Evolutionary conservation across 2,888 invertebrate species (phyloP).

Genomic region (Conops quadrifasciatus): DNA sequence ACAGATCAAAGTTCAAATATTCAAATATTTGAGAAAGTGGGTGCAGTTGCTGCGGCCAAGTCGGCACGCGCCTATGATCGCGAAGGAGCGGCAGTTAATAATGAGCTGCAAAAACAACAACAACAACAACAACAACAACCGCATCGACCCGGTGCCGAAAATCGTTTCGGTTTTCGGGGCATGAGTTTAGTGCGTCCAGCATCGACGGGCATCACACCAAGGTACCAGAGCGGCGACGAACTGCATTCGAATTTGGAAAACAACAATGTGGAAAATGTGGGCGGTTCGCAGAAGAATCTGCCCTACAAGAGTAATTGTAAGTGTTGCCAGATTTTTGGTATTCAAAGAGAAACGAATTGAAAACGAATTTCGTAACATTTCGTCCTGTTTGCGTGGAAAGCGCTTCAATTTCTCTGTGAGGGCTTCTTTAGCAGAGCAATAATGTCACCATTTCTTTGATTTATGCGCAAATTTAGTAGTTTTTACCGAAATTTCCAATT

Average conservation of each 20-base stretch:
- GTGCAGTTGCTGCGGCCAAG: constrained; percentile 50
- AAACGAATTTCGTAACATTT: neutral
- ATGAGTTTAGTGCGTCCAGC: constrained; percentile 61
- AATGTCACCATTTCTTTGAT: too few relatives aligned
- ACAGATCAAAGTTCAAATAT: constrained; percentile 43
- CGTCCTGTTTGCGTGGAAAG: too few relatives aligned
- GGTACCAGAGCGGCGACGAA: constrained; percentile 71
- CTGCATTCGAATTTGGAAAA: constrained; percentile 64
- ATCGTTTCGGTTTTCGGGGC: constrained; percentile 82
- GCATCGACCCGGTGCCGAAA: constrained; percentile 66
- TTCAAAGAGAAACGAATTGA: neutral
- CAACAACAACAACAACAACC: constrained; percentile 49
- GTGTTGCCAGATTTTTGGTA: constrained; percentile 42
- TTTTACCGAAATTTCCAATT: too few relatives aligned
- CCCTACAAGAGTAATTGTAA: constrained; percentile 54
- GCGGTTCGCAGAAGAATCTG: constrained; percentile 55
- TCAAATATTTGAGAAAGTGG: constrained; percentile 60
- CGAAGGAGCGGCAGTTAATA: constrained; percentile 43
- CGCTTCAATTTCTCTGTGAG: too few relatives aligned
- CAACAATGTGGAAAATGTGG: constrained; percentile 64
- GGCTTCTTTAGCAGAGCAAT: too few relatives aligned
- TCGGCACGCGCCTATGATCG: constrained; percentile 41
- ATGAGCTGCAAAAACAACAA: constrained; percentile 14
- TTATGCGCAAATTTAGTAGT: too few relatives aligned
- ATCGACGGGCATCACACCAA: constrained; percentile 72